These are phyloP conservation scores for Megalonaias nervosa DNA, from an alignment of 1,140 invertebrate species.

Conservation along the genomic window DNA sequence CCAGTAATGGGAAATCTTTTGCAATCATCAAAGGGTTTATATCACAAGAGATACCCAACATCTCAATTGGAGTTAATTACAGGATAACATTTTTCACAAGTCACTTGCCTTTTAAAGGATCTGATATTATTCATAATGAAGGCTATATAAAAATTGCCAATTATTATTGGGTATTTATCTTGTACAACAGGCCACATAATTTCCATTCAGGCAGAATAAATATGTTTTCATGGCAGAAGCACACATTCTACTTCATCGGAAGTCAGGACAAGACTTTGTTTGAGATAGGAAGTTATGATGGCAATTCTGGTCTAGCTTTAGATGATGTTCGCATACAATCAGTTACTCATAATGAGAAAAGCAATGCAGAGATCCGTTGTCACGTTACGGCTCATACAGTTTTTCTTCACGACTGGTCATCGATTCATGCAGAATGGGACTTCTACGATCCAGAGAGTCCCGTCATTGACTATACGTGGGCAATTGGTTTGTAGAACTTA, in stretches of 20 bases:
- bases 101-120: background rate
- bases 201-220: slow-evolving; percentile 3
- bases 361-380: background rate
- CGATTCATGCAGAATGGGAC: slow-evolving; percentile 36
- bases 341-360: background rate
- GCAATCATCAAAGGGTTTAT: background rate
- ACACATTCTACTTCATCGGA: slow-evolving; percentile 23
- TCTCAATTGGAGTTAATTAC: background rate
- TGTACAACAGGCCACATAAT: slow-evolving; percentile 17
- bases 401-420: slow-evolving; percentile 35
- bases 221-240: slow-evolving; percentile 36
- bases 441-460: slow-evolving; percentile 35
- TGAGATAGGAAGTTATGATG: slow-evolving; percentile 1
- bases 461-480: slow-evolving; percentile 39
- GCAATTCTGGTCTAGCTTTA: background rate
- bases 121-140: background rate
- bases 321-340: slow-evolving; percentile 18
- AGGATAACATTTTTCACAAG: slow-evolving; percentile 12
- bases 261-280: background rate
- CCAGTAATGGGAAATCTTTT: slow-evolving; percentile 2
- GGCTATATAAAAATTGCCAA: slow-evolving; percentile 11
- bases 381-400: slow-evolving; percentile 16
- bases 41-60: background rate
- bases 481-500: slow-evolving; percentile 39
- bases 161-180: slow-evolving; percentile 9